Evolutionary conservation across 1,140 invertebrate species (phyloP).

Genomic region (Dendroctonus valens): DNA sequence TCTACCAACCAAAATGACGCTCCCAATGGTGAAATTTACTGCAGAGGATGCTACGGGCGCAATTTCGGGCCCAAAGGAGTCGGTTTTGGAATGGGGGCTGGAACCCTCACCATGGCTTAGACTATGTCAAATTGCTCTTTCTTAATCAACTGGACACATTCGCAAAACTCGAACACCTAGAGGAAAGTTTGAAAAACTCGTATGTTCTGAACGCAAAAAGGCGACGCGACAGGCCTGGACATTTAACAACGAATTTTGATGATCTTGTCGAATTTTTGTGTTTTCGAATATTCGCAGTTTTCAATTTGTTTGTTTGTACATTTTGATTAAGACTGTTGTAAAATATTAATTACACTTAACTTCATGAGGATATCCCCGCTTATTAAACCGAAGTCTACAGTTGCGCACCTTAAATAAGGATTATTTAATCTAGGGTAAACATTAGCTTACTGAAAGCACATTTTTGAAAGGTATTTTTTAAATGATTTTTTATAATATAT

Average conservation of each 20-base stretch:
- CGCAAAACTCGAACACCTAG: conserved; percentile 4
- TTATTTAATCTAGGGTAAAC: conserved; percentile 14
- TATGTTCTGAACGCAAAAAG: background rate
- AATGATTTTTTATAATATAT: conserved; percentile 34
- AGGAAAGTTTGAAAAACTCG: background rate
- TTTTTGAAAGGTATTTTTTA: conserved; percentile 36
- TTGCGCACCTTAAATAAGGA: conserved; percentile 18
- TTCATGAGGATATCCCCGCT: conserved; percentile 31
- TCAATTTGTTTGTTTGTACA: background rate
- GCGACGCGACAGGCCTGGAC: conserved; percentile 26
- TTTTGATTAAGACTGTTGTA: conserved; percentile 36
- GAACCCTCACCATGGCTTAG: conserved; percentile 76
- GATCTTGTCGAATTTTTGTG: conserved; percentile 4
- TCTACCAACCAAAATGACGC: conserved; percentile 90
- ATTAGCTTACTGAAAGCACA: conserved; percentile 33
- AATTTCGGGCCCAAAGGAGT: conserved; percentile 94
- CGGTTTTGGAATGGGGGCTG: conserved; percentile 84
- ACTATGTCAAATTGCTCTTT: conserved; percentile 8
- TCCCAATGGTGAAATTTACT: conserved; percentile 93
- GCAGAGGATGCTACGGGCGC: conserved; percentile 87
- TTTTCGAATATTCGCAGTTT: background rate
- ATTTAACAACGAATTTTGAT: background rate
- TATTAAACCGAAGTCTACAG: conserved; percentile 12
- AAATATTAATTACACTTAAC: conserved; percentile 29
- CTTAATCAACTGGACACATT: conserved; percentile 20